Percentiles rank a stretch among this genome's conserved stretches.
Conservation (phyloP, 1,140 invertebrate genomes). For the Oedothorax gibbosus region DNA sequence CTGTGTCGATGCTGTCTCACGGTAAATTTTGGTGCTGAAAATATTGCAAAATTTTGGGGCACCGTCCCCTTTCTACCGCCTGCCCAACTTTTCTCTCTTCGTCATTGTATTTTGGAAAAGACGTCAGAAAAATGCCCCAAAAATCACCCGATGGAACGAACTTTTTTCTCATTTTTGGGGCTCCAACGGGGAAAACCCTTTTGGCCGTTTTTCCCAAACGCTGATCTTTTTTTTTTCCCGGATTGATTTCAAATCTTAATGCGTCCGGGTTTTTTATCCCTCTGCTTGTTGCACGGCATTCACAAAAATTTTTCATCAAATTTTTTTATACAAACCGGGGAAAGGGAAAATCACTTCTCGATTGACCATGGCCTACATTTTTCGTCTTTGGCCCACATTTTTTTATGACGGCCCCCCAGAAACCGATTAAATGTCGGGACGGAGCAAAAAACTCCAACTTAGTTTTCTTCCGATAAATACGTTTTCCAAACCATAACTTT, state of each 20-base stretch:
- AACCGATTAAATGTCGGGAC: slow-evolving; percentile 99
- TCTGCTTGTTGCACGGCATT: slow-evolving; percentile 99
- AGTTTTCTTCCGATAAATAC: slow-evolving; percentile 98
- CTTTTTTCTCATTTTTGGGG: slow-evolving; percentile 99
- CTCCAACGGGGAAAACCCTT: slow-evolving; percentile 98
- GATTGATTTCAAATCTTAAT: slow-evolving; percentile 98
- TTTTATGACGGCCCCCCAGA: slow-evolving; percentile 85
- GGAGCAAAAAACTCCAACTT: slow-evolving; percentile 95
- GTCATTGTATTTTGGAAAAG: slow-evolving; percentile 99
- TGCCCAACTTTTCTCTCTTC: slow-evolving; percentile 91
- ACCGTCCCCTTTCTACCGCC: slow-evolving; percentile 95
- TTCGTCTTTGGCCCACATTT: slow-evolving; percentile 95
- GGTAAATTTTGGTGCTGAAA: slow-evolving; percentile 95
- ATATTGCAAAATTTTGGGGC: slow-evolving; percentile 99
- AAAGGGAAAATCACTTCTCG: slow-evolving; percentile 92
- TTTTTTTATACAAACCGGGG: slow-evolving; percentile 99
- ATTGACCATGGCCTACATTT: slow-evolving; percentile 84
- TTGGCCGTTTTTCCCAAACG: slow-evolving; percentile 97
- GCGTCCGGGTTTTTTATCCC: slow-evolving; percentile 92
- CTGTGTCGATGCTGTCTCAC: slow-evolving; percentile 93
- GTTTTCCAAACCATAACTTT: slow-evolving; percentile 82
- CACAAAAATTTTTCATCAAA: slow-evolving; percentile 99
- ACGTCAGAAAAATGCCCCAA: slow-evolving; percentile 98
- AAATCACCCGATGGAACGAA: slow-evolving; percentile 99
- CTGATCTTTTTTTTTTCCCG: slow-evolving; percentile 91